These are phyloP conservation scores for Mugil cephalus DNA, from an alignment of 2,113 vertebrate genomes.

Conservation along the genomic window DNA sequence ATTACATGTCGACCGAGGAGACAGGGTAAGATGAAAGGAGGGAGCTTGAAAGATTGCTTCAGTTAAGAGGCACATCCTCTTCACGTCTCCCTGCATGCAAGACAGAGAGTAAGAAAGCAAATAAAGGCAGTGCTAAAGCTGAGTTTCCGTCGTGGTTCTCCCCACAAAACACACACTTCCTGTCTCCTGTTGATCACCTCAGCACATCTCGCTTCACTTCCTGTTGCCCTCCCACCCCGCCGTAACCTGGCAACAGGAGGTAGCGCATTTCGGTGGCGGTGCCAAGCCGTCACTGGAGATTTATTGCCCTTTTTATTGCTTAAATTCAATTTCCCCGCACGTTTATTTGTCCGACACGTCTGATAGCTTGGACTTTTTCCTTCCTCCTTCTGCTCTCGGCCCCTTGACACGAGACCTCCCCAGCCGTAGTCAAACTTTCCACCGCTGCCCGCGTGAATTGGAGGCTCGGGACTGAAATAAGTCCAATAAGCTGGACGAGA, in stretches of 20 bases:
- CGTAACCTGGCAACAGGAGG: conserved; percentile 81
- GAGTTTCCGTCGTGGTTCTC: conserved; percentile 74
- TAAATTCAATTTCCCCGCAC: neutral
- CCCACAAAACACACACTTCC: conserved; percentile 81
- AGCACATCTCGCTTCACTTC: conserved; percentile 80
- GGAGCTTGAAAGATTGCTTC: neutral
- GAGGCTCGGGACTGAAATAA: conserved; percentile 14
- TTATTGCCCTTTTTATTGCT: neutral
- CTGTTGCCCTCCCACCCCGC: conserved; percentile 69
- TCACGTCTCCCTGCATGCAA: conserved; percentile 6
- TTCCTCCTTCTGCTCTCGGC: neutral
- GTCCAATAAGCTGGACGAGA: conserved; percentile 46
- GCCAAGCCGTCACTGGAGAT: neutral
- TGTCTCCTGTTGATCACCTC: conserved; percentile 84
- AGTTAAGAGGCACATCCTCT: conserved; percentile 3
- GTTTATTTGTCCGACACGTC: neutral
- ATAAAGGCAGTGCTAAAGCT: conserved; percentile 15
- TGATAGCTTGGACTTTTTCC: neutral
- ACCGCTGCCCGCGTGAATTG: conserved; percentile 30
- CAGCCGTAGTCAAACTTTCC: conserved; percentile 73
- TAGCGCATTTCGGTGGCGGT: conserved; percentile 52
- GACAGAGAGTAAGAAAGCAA: conserved; percentile 13
- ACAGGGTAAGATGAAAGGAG: neutral
- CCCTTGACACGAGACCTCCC: conserved; percentile 48
- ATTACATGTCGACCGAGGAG: conserved; percentile 15